phyloP scores from a whole-genome alignment of 1,140 invertebrate genomes.

The Ericerus pela region DNA sequence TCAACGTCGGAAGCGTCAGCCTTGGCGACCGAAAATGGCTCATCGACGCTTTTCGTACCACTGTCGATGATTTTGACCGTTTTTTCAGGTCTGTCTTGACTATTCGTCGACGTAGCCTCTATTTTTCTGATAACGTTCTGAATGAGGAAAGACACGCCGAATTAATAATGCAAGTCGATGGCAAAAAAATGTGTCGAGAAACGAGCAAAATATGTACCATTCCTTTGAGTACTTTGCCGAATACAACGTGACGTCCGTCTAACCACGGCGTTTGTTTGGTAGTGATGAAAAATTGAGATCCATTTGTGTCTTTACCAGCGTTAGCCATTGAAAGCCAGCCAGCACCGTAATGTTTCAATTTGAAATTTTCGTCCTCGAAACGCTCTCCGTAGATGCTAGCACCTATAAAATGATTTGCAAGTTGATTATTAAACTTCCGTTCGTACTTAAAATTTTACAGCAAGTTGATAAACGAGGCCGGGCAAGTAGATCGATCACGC shows the following conservation, averaged over 20 bases:
- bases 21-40: constrained; percentile 65
- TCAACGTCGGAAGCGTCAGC: constrained; percentile 53
- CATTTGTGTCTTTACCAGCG: constrained; percentile 91
- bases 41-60: constrained; percentile 47
- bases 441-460: background rate
- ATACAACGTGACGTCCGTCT: constrained; percentile 92
- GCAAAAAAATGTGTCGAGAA: background rate
- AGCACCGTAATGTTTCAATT: constrained; percentile 89
- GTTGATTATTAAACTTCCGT: background rate
- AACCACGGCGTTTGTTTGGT: constrained; percentile 84
- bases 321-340: constrained; percentile 97
- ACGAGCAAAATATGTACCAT: constrained; percentile 48
- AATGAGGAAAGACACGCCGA: constrained; percentile 29
- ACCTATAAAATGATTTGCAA: constrained; percentile 37
- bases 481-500: too few species aligned
- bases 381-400: constrained; percentile 84
- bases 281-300: constrained; percentile 97
- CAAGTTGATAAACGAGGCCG: too few species aligned
- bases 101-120: constrained; percentile 56
- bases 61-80: constrained; percentile 65
- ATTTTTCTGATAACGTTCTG: constrained; percentile 74
- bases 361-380: constrained; percentile 95
- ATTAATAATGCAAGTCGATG: background rate
- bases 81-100: constrained; percentile 57
- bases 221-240: constrained; percentile 83